These are phyloP conservation scores for Hypomesus transpacificus DNA, from an alignment of 2,113 vertebrate species.

Conservation along the genomic window DNA sequence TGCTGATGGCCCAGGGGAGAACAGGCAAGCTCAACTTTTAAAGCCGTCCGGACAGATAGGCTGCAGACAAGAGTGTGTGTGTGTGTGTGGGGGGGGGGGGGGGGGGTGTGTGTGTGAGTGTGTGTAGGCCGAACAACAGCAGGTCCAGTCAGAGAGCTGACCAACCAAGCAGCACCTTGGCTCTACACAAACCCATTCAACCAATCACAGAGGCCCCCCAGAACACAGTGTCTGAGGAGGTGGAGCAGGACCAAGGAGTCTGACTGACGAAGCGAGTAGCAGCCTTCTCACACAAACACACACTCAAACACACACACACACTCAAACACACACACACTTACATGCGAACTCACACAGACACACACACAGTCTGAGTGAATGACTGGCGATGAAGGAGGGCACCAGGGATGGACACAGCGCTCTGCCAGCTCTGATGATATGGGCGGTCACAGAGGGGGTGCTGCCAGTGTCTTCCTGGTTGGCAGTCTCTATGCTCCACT, in stretches of 20 bases:
- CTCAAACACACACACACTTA: no score
- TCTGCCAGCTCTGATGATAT: slow-evolving; percentile 35
- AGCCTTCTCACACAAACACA: slow-evolving; percentile 42
- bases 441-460: slow-evolving; percentile 33
- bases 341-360: slow-evolving; percentile 16
- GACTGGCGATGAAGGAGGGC: slow-evolving; percentile 50
- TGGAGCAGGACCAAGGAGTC: slow-evolving; percentile 20
- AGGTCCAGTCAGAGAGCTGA: slow-evolving; percentile 24
- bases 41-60: not conserved
- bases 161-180: slow-evolving; percentile 45
- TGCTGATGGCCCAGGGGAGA: not conserved
- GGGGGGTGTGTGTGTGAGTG: not conserved
- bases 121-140: not conserved
- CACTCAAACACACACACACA: slow-evolving; percentile 4
- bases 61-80: slow-evolving; percentile 16
- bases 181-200: slow-evolving; percentile 41
- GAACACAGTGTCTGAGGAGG: slow-evolving; percentile 27
- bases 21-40: not conserved
- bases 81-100: no score
- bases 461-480: slow-evolving; percentile 26
- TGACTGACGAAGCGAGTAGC: slow-evolving; percentile 46
- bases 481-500: slow-evolving; percentile 41
- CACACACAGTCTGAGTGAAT: slow-evolving; percentile 44
- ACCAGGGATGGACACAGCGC: slow-evolving; percentile 32
- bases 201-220: slow-evolving; percentile 23